Conservation (phyloP, 2,113 vertebrate genomes). For the Solea senegalensis region DNA sequence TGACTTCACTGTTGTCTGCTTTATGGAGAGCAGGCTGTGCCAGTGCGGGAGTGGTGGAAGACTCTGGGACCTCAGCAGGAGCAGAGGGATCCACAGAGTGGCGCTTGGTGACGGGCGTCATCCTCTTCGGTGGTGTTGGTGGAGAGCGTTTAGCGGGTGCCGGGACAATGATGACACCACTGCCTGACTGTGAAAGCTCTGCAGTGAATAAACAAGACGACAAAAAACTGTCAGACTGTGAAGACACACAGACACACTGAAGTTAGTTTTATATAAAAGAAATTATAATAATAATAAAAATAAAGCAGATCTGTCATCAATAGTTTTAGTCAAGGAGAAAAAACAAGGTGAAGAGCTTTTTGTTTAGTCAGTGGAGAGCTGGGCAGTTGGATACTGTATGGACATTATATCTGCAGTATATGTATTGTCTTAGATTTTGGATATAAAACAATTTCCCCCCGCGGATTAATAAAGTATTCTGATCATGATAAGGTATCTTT, state of each 20-base stretch:
- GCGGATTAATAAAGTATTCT: no score
- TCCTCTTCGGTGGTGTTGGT: conserved; percentile 90
- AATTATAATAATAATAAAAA: conserved; percentile 1
- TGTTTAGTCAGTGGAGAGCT: not conserved
- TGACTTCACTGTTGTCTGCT: conserved; percentile 27
- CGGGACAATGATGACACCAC: conserved; percentile 61
- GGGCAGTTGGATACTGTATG: no score
- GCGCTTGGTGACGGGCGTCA: conserved; percentile 78
- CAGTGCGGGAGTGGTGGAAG: conserved; percentile 2
- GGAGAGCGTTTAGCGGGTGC: conserved; percentile 86
- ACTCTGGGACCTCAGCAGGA: conserved; percentile 34
- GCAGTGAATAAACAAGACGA: conserved; percentile 63
- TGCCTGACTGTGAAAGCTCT: conserved; percentile 84
- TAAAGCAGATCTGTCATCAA: not conserved
- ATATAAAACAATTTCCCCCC: no score
- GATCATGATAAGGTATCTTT: no score
- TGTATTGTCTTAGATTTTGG: no score
- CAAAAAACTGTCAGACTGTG: not conserved
- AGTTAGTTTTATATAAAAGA: conserved; percentile 44
- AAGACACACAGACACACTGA: conserved; percentile 6
- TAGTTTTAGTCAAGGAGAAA: conserved; percentile 6
- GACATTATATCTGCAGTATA: no score
- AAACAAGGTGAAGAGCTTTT: not conserved
- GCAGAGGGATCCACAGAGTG: conserved; percentile 60
- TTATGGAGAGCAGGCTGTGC: conserved; percentile 28